phyloP scores from a whole-genome alignment of 2,888 invertebrate genomes.

The Thumatha senex region DNA sequence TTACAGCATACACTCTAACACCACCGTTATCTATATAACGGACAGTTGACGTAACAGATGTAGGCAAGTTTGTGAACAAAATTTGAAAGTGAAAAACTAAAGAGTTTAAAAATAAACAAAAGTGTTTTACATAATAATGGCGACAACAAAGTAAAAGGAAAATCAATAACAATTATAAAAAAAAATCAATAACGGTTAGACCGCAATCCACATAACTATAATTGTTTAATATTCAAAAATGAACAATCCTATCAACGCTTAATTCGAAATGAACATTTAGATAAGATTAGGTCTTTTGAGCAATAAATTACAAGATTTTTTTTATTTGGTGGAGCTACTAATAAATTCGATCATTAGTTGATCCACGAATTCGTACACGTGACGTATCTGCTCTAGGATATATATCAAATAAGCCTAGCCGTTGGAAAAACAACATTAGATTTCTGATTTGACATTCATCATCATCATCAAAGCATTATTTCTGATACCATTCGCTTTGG shows the following conservation, averaged over 20 bases:
- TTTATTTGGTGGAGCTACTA: background rate
- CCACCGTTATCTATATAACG: constrained; percentile 11
- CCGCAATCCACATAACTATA: background rate
- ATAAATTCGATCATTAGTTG: too few relatives aligned
- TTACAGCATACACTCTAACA: background rate
- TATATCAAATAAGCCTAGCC: too few relatives aligned
- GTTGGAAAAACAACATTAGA: too few relatives aligned
- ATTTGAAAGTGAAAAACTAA: constrained; percentile 12
- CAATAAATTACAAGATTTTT: background rate
- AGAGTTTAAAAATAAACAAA: constrained; percentile 11
- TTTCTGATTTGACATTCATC: too few relatives aligned
- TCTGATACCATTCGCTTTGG: too few relatives aligned
- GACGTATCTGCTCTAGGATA: too few relatives aligned
- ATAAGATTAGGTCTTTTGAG: background rate
- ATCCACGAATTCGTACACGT: too few relatives aligned
- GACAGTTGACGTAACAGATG: constrained; percentile 9
- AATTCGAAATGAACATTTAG: background rate
- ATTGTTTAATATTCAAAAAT: background rate
- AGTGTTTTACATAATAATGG: constrained; percentile 13
- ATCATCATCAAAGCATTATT: too few relatives aligned
- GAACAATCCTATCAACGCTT: background rate
- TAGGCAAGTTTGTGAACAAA: constrained; percentile 10
- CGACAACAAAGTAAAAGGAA: constrained; percentile 5
- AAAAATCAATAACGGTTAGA: background rate
- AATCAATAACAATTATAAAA: constrained; percentile 1